Evolutionary conservation across 2,888 invertebrate species (phyloP), one percentile per base, ranked within the genome.

Genomic region (Maniola hyperantus): DNA sequence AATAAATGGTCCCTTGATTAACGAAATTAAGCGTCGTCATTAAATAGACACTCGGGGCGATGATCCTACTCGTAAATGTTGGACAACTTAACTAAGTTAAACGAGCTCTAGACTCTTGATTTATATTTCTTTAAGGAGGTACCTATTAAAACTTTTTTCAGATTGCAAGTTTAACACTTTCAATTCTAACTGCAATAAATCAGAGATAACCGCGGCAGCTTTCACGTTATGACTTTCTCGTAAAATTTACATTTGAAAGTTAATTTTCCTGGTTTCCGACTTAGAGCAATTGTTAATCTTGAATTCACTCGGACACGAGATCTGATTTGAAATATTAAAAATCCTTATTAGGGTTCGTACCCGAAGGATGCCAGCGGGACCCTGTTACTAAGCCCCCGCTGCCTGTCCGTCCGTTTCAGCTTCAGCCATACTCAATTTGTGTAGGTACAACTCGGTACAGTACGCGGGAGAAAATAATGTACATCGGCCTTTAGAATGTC

Each of bases 231-330:
- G 90, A 91, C 86, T 91, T 88, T 88, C 88, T 88, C 89, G 89
- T 90, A 90, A 91, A 91, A 91, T 91, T 90, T 91, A 91, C 90
- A 90, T 91, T 90, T 89, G 88, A 91, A 91, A 90, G 88, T 91
- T 88, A 91, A 91, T 91, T 89, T 90, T 89, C 90, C 85, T 87
- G 81, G 81, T 84, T 78, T 82, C 80, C 81, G 80, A 83, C 84
- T 86, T 80, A 85, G 82, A 83, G 86, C 88, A 85, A 88, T 89
- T 89, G 88, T 89, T 90, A 89, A 90, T 91, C 88, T 87, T 84
- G 87, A 82, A 85, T 85, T 83, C 83, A 76, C 79, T 80, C 78
- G 79, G 10, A n/a, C 79, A 83, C 80, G 79, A 33, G 76, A 59
- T 59, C 5, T 33, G 39, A 46, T 34, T 5, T 20, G 8, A 7